Evolutionary conservation across 2,888 invertebrate genomes (phyloP).

Genomic region (Masnerella sp.): DNA sequence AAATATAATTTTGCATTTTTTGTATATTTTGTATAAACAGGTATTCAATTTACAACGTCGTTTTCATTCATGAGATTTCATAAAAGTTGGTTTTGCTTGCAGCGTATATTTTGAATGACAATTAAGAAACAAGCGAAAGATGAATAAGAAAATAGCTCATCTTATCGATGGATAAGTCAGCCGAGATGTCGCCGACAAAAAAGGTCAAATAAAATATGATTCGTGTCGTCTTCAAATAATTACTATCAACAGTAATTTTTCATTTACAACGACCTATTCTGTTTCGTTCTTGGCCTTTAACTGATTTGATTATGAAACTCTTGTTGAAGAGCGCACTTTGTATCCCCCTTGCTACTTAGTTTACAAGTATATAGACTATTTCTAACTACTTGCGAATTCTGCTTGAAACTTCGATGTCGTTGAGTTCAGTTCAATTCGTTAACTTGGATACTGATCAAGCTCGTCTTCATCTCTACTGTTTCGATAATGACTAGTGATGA

Average conservation of each 20-base stretch:
- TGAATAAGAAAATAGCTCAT: too few relatives aligned
- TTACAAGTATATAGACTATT: conserved; percentile 58
- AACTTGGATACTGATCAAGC: conserved; percentile 58
- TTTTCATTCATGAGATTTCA: too few relatives aligned
- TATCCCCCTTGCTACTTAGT: conserved; percentile 56
- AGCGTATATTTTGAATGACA: too few relatives aligned
- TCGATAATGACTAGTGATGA: conserved; percentile 46
- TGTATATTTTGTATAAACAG: too few relatives aligned
- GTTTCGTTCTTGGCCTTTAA: conserved; percentile 46
- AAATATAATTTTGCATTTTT: too few relatives aligned
- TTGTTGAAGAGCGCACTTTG: conserved; percentile 47
- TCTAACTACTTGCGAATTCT: conserved; percentile 61
- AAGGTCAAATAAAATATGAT: conserved; percentile 20
- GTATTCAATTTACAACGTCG: too few relatives aligned
- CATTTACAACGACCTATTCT: conserved; percentile 42
- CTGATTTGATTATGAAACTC: conserved; percentile 59
- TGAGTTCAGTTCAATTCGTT: conserved; percentile 57
- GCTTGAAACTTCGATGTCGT: conserved; percentile 60
- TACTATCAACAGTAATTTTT: conserved; percentile 27
- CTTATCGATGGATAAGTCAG: neutral
- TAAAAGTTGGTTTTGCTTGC: too few relatives aligned
- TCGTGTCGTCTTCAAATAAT: conserved; percentile 25
- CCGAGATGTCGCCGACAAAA: neutral
- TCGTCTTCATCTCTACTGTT: conserved; percentile 57
- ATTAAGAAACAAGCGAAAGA: too few relatives aligned